Evolutionary conservation across 2,888 invertebrate genomes (phyloP), one percentile per base, ranked within the genome.

Genomic region (Folsomia manolachei): DNA sequence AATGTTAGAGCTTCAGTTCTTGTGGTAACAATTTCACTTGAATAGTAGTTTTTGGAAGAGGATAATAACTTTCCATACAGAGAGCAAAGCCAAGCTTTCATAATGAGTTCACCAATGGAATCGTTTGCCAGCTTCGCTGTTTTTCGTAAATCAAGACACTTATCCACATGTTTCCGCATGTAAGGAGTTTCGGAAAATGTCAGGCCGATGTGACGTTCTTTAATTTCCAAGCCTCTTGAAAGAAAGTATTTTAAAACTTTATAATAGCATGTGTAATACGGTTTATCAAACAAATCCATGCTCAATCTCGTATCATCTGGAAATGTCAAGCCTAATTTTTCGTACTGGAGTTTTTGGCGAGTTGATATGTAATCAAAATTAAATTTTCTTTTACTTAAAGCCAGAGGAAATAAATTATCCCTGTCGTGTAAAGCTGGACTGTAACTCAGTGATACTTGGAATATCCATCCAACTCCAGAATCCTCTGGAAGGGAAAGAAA

Each of bases 391-490:
- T 52, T 51, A 21, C 14, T 14, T 25, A 52, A 2, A 9, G 66
- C 68, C 18, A 66, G 23, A 1, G 66, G 66, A 19, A 52, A 23
- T 1, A 2, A 19, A 14, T 11, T 21, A 23, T 66, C 52, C 18
- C 52, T 1, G 24, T 66, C 66, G 18, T 51, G 39, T 19, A 66
- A 21, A 11, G 39, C n/a, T 2, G 19, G 4, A 2, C 4, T 2
- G 24, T 64, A 64, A n/a, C 18, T 1, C 2, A 66, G n/a, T 1
- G 1, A 14, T 1, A 67, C 67, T 56, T 53, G 18, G n/a, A 67
- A 56, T 4, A 67, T 67, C 18, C 26, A 67, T 18, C 67, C 67
- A 11, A 18, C n/a, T 56, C 60, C 67, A 4, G 56, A n/a, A 24
- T 67, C 27, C 25, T 53, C 25, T 11, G 21, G 24, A 1, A 67